Percentiles rank a stretch among this genome's conserved stretches.
Evolutionary conservation across 1,140 invertebrate species (phyloP).

Genomic region (Meloidogyne chitwoodi): DNA sequence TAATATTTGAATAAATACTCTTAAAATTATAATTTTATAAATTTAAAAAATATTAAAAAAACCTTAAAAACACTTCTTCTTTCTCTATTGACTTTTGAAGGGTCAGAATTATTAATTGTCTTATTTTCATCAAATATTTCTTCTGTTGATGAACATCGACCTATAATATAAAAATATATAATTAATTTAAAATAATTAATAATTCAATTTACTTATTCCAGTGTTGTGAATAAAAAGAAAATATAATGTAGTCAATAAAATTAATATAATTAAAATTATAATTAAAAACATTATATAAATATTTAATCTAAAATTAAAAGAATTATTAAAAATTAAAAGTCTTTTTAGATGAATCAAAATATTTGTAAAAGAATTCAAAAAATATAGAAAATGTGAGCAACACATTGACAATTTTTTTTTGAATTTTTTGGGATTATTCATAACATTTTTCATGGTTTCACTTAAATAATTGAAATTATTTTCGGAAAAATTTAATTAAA

Average conservation of each 20-base stretch:
- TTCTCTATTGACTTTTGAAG: neutral
- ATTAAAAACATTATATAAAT: slow-evolving; percentile 1
- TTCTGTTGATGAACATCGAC: neutral
- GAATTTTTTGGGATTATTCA: no score
- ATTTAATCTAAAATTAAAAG: neutral
- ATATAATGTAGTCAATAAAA: neutral
- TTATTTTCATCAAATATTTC: neutral
- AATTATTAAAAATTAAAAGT: no score
- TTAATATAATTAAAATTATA: neutral
- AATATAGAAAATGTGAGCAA: no score
- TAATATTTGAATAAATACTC: slow-evolving; percentile 65
- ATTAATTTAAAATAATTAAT: no score
- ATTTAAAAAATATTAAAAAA: neutral
- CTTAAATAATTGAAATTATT: no score
- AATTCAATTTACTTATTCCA: neutral
- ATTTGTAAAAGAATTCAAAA: no score
- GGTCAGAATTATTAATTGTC: neutral
- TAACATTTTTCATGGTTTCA: no score
- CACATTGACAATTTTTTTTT: no score
- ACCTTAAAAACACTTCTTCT: slow-evolving; percentile 15
- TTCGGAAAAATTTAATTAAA: no score
- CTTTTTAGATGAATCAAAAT: no score
- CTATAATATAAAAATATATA: neutral
- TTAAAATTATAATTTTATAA: slow-evolving; percentile 67
- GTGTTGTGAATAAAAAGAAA: neutral